These are phyloP conservation scores for Canis aureus DNA, from an alignment of 2,113 vertebrate genomes.

Conservation along the genomic window DNA sequence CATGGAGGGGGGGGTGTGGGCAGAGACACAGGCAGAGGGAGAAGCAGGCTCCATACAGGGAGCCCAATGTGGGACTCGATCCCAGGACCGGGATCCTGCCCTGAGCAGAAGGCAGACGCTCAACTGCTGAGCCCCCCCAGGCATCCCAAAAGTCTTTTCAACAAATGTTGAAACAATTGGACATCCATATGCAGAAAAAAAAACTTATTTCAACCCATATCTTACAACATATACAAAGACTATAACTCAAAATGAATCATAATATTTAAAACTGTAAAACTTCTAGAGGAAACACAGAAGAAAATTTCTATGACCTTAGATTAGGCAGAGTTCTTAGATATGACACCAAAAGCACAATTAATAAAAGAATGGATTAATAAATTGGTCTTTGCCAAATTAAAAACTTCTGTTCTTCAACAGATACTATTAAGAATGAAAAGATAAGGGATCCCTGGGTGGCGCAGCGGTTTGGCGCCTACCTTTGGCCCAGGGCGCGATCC, in stretches of 20 bases:
- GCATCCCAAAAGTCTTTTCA: neutral
- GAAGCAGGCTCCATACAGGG: no score
- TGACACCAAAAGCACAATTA: neutral
- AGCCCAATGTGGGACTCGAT: no score
- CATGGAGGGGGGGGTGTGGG: no score
- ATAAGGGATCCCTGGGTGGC: no score
- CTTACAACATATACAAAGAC: neutral
- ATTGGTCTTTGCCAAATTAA: neutral
- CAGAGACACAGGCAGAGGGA: no score
- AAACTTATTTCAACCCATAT: neutral
- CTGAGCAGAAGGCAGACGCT: no score
- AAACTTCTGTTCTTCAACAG: neutral
- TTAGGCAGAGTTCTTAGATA: neutral
- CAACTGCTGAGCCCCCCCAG: no score
- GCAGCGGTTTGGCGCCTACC: no score
- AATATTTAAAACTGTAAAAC: neutral
- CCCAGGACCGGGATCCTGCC: no score
- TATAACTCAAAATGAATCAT: neutral
- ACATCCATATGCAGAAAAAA: neutral
- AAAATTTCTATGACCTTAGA: neutral
- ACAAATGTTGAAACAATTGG: neutral
- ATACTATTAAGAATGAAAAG: neutral
- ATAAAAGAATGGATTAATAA: neutral
- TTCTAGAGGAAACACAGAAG: neutral
- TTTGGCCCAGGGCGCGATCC: no score